Evolutionary conservation across 1,140 invertebrate genomes (phyloP).

Genomic region (Marisa cornuarietis): DNA sequence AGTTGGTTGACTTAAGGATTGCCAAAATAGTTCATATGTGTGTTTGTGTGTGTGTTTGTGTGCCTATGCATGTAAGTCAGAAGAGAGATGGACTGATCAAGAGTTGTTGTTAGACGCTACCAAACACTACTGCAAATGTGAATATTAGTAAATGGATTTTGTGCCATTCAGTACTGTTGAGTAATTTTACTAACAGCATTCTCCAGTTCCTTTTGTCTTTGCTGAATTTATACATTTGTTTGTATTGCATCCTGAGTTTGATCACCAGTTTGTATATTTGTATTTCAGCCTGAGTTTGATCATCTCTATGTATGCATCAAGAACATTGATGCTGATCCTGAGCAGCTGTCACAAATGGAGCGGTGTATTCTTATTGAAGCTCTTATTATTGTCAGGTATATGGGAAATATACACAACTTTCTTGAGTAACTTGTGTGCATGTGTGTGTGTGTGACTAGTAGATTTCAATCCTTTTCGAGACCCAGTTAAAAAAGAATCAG

Average conservation of each 20-base stretch:
- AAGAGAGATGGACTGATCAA: too few relatives aligned
- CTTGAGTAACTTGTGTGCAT: too few relatives aligned
- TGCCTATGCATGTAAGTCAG: too few relatives aligned
- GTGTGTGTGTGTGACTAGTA: background rate
- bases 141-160: too few relatives aligned
- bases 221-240: too few relatives aligned
- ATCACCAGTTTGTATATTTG: constrained; percentile 76
- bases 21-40: background rate
- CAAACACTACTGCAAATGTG: too few relatives aligned
- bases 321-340: constrained; percentile 73
- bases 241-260: constrained; percentile 82
- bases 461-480: background rate
- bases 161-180: too few relatives aligned
- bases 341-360: constrained; percentile 84
- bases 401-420: too few relatives aligned
- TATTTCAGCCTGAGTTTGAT: constrained; percentile 84
- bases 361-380: constrained; percentile 76
- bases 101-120: too few relatives aligned
- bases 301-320: constrained; percentile 80
- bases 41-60: constrained; percentile 53
- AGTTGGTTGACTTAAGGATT: too few relatives aligned
- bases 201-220: too few relatives aligned
- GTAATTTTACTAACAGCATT: too few relatives aligned
- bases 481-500: background rate
- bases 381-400: constrained; percentile 66